Evolutionary conservation across 2,888 invertebrate species (phyloP), one percentile per base, ranked within the genome.

Genomic region (Micoletzkya japonica): DNA sequence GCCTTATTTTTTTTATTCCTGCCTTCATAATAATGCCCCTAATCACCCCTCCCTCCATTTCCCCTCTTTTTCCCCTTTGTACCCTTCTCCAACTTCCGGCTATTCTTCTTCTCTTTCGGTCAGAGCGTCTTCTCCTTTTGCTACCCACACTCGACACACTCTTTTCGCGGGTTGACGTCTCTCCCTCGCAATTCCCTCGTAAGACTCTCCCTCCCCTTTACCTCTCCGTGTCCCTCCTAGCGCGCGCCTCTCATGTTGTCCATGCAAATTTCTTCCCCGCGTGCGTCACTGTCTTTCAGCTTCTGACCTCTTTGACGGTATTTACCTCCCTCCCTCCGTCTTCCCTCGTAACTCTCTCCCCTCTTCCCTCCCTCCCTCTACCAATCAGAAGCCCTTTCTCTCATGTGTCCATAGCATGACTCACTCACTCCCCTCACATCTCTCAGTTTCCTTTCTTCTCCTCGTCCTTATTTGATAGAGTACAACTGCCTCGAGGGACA

Each of bases 91-190:
- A n/a, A n/a, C 49, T 24, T 63, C 50, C 34, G 63, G 50, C 50
- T 50, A 50, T 63, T 63, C 63, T 63, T 34, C 57, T 30, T 44
- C 44, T 44, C n/a, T 36, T 60, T 60, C 60, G 26, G 28, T 60
- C 28, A 32, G 30, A 34, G 34, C 34, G n/a, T 1, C 63, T 50
- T 63, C 63, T 58, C 34, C 58, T 63, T n/a, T 50, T 28, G 63
- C 50, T 63, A 63, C 63, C 37, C 59, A 59, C 24, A 39, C 10
- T 17, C 7, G 39, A 39, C 7, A 52, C 7, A 52, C 52, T 24
- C n/a, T 52, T 24, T n/a, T 24, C 52, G n/a, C 52, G 6, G 4
- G 14, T 60, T 36, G 60, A 14, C 14, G 10, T 44, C 44, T 10
- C 20, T 44, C 44, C 10, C 44, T 44, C 44, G 10, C 44, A 44